These are phyloP conservation scores for Timema podura DNA, from an alignment of 2,888 invertebrate genomes.

Conservation along the genomic window DNA sequence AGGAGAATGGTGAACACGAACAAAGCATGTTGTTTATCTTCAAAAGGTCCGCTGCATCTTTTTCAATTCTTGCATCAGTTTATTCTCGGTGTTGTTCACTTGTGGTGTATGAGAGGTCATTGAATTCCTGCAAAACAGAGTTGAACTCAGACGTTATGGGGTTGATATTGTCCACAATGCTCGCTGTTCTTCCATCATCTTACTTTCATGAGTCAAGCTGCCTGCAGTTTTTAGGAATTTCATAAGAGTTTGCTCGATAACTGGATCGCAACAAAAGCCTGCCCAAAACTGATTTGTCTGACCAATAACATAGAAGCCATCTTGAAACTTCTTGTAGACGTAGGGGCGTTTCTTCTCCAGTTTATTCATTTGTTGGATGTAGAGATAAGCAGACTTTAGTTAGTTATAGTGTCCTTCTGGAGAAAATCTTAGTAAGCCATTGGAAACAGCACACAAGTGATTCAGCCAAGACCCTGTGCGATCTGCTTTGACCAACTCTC, in stretches of 20 bases:
- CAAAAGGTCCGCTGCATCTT: neutral
- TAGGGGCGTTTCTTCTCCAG: neutral
- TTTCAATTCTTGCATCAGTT: constrained; percentile 1
- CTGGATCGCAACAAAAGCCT: neutral
- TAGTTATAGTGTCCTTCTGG: constrained; percentile 1
- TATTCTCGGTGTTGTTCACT: neutral
- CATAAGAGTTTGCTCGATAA: neutral
- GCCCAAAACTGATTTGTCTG: neutral
- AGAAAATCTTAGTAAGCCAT: neutral
- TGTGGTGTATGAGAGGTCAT: neutral
- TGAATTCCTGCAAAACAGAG: neutral
- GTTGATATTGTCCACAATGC: neutral
- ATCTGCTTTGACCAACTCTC: neutral
- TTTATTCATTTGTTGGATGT: neutral
- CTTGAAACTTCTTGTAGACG: constrained; percentile 1
- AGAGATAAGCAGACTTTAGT: neutral
- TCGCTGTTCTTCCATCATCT: neutral
- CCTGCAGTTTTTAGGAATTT: neutral
- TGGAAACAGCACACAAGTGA: neutral
- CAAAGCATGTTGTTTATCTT: neutral
- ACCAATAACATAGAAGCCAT: neutral
- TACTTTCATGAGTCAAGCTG: neutral
- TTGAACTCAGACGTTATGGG: neutral
- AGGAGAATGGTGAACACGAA: neutral
- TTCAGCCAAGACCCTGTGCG: neutral